A percentile compares a stretch with the other conserved stretches of the same genome.
Evolutionary conservation across 2,797 vertebrate species (phyloP).

Genomic region (Gorsachius magnificus): DNA sequence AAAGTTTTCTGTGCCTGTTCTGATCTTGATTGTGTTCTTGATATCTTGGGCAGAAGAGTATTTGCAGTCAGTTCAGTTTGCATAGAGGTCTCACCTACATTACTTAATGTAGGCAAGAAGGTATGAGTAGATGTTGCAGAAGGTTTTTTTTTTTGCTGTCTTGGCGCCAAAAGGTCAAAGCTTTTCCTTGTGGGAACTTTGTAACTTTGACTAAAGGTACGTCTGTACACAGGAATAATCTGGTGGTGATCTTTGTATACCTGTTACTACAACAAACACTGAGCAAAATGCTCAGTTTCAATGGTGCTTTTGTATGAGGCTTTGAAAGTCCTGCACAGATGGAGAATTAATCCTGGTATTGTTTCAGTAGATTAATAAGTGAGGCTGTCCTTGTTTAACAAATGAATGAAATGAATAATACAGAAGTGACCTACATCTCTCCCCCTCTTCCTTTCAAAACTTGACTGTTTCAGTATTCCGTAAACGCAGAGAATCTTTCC

Average conservation of each 20-base stretch:
- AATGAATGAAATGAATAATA: not conserved
- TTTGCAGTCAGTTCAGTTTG: not conserved
- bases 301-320: not conserved
- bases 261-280: not conserved
- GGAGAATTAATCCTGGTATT: conserved; percentile 2
- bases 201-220: not conserved
- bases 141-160: not conserved
- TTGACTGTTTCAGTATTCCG: not conserved
- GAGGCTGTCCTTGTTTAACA: not conserved
- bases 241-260: not conserved
- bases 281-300: not conserved
- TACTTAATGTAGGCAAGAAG: not conserved
- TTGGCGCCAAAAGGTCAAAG: not conserved
- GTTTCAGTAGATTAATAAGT: conserved; percentile 9
- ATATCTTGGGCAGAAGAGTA: not conserved
- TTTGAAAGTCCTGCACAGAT: not conserved
- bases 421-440: not conserved
- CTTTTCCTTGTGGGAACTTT: not conserved
- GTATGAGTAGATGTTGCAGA: not conserved
- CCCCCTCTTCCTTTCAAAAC: not conserved
- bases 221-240: not conserved
- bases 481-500: not conserved
- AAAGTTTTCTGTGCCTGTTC: not conserved
- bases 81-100: not conserved
- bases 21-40: not conserved